A percentile compares a stretch with the other conserved stretches of the same genome.
Evolutionary conservation across 2,797 vertebrate species (phyloP).

Genomic region (Pseudochirops cupreus): DNA sequence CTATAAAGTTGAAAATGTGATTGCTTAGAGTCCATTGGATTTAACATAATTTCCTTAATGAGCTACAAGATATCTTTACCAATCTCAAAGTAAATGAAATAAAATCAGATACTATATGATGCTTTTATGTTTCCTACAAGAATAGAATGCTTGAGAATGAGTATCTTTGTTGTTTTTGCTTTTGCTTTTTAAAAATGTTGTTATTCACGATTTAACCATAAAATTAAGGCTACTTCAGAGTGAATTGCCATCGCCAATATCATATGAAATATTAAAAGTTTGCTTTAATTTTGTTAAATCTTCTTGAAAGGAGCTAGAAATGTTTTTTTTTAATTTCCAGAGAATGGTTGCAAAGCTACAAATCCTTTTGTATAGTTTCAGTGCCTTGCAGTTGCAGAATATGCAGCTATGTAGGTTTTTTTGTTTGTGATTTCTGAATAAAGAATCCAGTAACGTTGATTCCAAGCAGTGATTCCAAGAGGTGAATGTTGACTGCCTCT

Average conservation of each 20-base stretch:
- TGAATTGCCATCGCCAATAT: not conserved
- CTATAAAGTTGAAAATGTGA: not conserved
- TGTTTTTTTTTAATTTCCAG: not conserved
- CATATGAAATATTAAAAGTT: not conserved
- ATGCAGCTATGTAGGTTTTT: not conserved
- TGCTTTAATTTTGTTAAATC: not conserved
- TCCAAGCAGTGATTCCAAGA: not conserved
- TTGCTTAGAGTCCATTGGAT: constrained; percentile 11
- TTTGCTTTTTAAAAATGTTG: not conserved
- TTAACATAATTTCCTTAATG: constrained; percentile 11
- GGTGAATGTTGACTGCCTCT: not conserved
- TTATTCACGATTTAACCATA: not conserved
- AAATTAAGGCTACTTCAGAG: not conserved
- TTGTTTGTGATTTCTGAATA: not conserved
- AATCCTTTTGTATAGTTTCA: not conserved
- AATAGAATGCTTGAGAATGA: not conserved
- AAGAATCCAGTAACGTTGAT: not conserved
- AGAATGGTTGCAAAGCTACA: not conserved
- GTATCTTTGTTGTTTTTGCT: not conserved
- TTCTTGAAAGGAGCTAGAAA: not conserved
- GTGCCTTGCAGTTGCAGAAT: not conserved
- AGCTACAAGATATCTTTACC: not conserved
- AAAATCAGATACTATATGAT: not conserved
- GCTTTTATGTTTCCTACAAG: not conserved
- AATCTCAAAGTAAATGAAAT: constrained; percentile 7